A percentile compares a stretch with the other conserved stretches of the same genome.
Conservation (phyloP, 2,797 vertebrate genomes). For the Momotus momota region DNA sequence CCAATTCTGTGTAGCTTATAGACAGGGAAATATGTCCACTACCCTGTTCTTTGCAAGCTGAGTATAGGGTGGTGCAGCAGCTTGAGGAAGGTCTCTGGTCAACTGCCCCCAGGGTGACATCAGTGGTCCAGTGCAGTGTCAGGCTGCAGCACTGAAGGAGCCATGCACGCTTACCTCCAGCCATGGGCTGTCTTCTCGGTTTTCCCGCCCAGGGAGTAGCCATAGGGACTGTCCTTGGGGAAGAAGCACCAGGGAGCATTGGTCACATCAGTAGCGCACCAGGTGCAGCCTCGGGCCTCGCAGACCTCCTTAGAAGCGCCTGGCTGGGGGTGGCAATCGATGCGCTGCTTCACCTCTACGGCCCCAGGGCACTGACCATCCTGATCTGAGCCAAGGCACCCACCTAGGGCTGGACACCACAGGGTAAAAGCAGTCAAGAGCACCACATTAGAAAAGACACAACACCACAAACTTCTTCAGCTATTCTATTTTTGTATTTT, state of each 20-base stretch:
- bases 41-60: background rate
- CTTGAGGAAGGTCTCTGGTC: accelerated
- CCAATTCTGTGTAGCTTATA: accelerated
- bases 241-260: conserved; percentile 45
- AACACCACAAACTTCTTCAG: accelerated
- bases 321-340: conserved; percentile 2
- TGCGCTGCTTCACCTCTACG: background rate
- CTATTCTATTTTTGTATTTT: accelerated
- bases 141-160: accelerated
- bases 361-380: accelerated
- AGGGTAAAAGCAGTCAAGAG: background rate
- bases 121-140: accelerated
- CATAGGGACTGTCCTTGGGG: background rate
- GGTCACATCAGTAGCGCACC: background rate
- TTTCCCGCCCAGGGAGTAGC: background rate
- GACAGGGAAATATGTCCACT: accelerated
- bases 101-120: accelerated
- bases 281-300: conserved; percentile 3
- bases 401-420: accelerated
- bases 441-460: background rate
- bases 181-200: background rate
- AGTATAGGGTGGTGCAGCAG: accelerated
- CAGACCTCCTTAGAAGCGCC: background rate
- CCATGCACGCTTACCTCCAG: background rate
- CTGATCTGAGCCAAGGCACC: background rate